Percentiles rank a stretch among this genome's conserved stretches.
Evolutionary conservation across 1,140 invertebrate species (phyloP).

Genomic region (Epicauta chinensis): DNA sequence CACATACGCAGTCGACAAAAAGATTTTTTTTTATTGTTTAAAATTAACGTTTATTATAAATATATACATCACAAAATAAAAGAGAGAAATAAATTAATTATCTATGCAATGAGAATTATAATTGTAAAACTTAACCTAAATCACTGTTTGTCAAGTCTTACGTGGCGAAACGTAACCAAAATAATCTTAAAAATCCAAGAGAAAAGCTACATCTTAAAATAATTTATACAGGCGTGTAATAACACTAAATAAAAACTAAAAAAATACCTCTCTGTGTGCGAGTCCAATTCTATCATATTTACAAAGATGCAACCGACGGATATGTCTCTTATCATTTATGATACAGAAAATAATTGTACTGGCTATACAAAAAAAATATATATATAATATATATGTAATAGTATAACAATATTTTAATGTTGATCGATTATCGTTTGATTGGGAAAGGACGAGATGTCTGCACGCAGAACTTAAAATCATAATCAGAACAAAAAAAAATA

Average conservation of each 20-base stretch:
- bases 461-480: slow-evolving; percentile 16
- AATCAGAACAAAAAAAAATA: slow-evolving; percentile 18
- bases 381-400: too few relatives aligned
- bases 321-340: slow-evolving; percentile 21
- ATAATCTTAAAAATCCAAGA: slow-evolving; percentile 17
- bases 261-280: too few relatives aligned
- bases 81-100: slow-evolving; percentile 34
- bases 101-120: slow-evolving; percentile 19
- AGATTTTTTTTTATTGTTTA: too few relatives aligned
- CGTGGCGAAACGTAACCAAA: slow-evolving; percentile 24
- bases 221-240: slow-evolving; percentile 31
- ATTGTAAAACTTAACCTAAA: slow-evolving; percentile 38
- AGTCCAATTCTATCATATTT: slow-evolving; percentile 23
- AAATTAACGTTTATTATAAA: slow-evolving; percentile 25
- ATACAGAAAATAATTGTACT: slow-evolving; percentile 17
- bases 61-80: slow-evolving; percentile 38
- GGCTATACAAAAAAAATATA: slow-evolving; percentile 25
- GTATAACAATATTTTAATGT: background rate
- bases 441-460: slow-evolving; percentile 23
- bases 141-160: slow-evolving; percentile 40
- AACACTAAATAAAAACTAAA: slow-evolving; percentile 23
- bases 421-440: slow-evolving; percentile 2
- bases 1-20: slow-evolving; percentile 27
- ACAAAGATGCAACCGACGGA: slow-evolving; percentile 39
- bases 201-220: slow-evolving; percentile 26